Base-by-base conservation (phyloP, 2,797 vertebrate species). In the Salarias fasciatus region DNA sequence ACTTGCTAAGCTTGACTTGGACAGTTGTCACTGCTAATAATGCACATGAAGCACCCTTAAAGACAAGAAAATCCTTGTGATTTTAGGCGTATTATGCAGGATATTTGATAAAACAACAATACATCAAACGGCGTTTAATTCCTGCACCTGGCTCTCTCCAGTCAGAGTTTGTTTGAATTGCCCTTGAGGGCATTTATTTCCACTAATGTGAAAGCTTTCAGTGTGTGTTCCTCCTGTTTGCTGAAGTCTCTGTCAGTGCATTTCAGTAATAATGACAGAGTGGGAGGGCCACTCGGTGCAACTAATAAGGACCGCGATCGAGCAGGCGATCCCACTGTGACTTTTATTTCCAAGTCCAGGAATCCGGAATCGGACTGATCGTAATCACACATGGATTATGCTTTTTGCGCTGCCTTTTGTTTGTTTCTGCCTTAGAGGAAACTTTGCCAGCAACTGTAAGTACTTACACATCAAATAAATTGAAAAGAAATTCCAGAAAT, bases 261-360 rank as follows among this genome's bases (percentile, higher is more conserved):
- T 87, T 91, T 93, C 88, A 86, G 92, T 83, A 67, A 83, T 92
- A 92, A 92, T 92, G 90, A 85, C 91, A 86, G 92, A 95, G 95
- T 95, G 96, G 97, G 97, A 98, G 97, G 97, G 96, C 95, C 96
- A 96, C 93, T 84, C 83, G 36, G 88, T 86, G 91, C 86, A 93
- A 96, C 97, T 97, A 96, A 98, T 97, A 98, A 97, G 96, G 96
- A 95, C 94, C 93, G 91, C 88, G 94, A 94, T 94, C 92, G 87
- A 90, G 89, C 87, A 48, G 69, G 80, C 85, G 90, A 90, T 90
- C 90, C 90, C 90, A 93, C 91, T 88, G 85, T 88, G 93, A 95
- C 95, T 95, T 94, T 93, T 90, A 89, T 92, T 92, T 92, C 83
- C 84, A 90, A 92, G 90, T 92, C 84, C 80, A 83, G 88, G 83